phyloP scores from a whole-genome alignment of 2,113 vertebrate genomes.

The Mormoops blainvillei region DNA sequence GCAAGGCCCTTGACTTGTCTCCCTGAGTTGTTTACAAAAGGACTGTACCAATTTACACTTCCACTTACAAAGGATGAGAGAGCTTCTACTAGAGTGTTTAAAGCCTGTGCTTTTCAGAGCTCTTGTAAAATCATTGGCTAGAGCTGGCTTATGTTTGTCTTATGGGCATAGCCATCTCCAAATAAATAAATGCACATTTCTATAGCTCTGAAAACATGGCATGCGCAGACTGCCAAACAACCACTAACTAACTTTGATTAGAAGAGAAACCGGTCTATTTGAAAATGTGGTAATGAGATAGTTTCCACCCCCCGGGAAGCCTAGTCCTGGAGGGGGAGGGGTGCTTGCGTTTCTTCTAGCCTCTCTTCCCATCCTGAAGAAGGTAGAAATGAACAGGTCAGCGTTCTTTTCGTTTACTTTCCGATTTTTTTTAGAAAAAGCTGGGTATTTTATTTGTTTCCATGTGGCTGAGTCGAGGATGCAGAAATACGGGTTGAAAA shows the following conservation, averaged over 20 bases:
- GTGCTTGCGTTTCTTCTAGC: constrained; percentile 25
- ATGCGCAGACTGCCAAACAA: constrained; percentile 1
- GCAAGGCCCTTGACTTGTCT: constrained; percentile 25
- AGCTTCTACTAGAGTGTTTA: background rate
- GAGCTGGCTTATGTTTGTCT: background rate
- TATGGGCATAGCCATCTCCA: background rate
- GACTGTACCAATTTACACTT: constrained; percentile 41
- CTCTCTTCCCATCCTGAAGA: constrained; percentile 47
- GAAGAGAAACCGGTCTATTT: constrained; percentile 45
- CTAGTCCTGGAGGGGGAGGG: constrained; percentile 59
- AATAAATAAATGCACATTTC: constrained; percentile 46
- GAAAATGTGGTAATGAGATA: constrained; percentile 58
- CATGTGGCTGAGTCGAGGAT: constrained; percentile 37
- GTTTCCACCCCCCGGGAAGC: constrained; percentile 53
- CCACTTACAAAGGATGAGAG: constrained; percentile 26
- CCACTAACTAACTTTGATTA: constrained; percentile 42
- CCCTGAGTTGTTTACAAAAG: background rate
- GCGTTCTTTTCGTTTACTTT: constrained; percentile 22
- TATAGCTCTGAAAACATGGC: constrained; percentile 25
- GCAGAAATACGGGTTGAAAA: constrained; percentile 42
- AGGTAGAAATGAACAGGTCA: constrained; percentile 25
- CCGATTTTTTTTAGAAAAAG: background rate
- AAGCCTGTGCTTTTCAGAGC: background rate
- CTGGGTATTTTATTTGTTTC: background rate
- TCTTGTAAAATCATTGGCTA: background rate